Conservation (phyloP, 2,113 vertebrate genomes). For the Hypanus sabinus region DNA sequence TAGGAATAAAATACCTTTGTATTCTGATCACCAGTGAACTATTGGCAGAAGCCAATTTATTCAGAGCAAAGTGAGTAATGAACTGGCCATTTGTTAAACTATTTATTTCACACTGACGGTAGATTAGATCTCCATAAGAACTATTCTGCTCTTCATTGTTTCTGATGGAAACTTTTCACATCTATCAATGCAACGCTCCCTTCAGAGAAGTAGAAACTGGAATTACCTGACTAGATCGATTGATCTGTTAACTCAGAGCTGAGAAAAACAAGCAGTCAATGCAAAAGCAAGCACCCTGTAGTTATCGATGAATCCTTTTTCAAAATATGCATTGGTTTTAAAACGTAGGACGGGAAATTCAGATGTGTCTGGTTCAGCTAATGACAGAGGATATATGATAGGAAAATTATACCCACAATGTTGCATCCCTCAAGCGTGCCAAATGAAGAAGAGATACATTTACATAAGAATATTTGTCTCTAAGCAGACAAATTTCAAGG, state of each 20-base stretch:
- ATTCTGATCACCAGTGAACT: background rate
- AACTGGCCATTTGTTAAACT: background rate
- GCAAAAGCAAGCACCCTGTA: background rate
- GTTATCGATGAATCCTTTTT: no score
- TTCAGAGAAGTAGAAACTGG: background rate
- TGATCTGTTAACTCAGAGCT: background rate
- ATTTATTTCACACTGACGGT: background rate
- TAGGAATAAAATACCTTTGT: background rate
- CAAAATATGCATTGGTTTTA: background rate
- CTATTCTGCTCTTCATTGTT: background rate
- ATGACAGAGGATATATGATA: background rate
- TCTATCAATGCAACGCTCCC: background rate
- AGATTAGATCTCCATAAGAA: background rate
- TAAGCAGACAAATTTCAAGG: no score
- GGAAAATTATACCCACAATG: background rate
- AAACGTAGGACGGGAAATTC: background rate
- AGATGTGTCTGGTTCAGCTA: background rate
- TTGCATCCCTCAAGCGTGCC: background rate
- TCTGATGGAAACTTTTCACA: background rate
- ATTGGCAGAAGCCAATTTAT: background rate
- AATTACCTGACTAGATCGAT: no score
- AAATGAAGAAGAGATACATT: background rate
- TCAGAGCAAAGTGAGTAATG: background rate
- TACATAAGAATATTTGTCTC: background rate
- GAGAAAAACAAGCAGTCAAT: background rate